Evolutionary conservation across 2,888 invertebrate genomes (phyloP).

Genomic region (Priocnemis perturbator): DNA sequence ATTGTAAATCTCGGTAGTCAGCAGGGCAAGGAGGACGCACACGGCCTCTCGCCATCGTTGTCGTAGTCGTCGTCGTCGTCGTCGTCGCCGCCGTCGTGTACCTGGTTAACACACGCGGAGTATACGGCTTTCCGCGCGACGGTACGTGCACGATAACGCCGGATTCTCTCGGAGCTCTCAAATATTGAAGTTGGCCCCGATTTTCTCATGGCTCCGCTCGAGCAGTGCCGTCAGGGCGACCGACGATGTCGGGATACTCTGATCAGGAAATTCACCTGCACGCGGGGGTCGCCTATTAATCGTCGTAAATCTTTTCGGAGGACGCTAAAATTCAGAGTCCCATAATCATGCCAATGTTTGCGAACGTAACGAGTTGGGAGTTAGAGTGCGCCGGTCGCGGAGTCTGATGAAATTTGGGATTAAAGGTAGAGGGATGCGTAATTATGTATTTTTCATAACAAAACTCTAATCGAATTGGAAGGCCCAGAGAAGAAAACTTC

Average conservation of each 20-base stretch:
- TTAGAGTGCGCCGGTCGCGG: too few species aligned
- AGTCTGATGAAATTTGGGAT: too few species aligned
- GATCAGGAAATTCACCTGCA: slow-evolving; percentile 47
- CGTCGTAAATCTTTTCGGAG: slow-evolving; percentile 42
- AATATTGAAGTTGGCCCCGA: slow-evolving; percentile 66
- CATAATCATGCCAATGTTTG: too few species aligned
- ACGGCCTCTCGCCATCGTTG: slow-evolving; percentile 30
- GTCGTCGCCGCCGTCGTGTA: slow-evolving; percentile 16
- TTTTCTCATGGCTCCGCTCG: slow-evolving; percentile 51
- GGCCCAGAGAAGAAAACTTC: background rate
- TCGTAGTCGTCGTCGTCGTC: slow-evolving; percentile 28
- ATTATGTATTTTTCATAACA: background rate
- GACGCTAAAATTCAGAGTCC: too few species aligned
- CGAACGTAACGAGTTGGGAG: too few species aligned
- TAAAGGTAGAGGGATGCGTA: too few species aligned
- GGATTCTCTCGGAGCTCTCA: slow-evolving; percentile 54
- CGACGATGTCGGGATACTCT: slow-evolving; percentile 43
- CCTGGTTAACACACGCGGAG: slow-evolving; percentile 3
- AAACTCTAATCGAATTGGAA: background rate
- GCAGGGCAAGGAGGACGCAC: slow-evolving; percentile 38
- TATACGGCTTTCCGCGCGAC: slow-evolving; percentile 2
- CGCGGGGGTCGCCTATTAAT: slow-evolving; percentile 53
- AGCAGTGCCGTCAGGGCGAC: slow-evolving; percentile 26
- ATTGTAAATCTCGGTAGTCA: slow-evolving; percentile 72
- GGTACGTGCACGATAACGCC: slow-evolving; percentile 42